Conservation (phyloP, 2,113 vertebrate species). For the Barnardius zonarius region DNA sequence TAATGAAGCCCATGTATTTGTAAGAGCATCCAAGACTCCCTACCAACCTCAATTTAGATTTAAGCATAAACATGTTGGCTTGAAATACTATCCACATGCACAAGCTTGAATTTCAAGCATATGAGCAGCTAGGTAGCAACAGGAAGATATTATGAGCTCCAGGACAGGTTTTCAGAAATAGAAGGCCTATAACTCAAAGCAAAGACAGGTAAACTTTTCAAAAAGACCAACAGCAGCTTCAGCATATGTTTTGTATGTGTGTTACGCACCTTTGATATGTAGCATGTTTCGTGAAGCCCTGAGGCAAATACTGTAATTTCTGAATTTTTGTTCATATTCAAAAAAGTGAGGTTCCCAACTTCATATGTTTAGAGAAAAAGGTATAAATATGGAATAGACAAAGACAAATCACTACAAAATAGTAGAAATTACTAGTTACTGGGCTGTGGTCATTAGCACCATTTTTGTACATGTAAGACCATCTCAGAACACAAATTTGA, state of each 20-base stretch:
- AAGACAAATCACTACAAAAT: not conserved
- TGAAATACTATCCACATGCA: not conserved
- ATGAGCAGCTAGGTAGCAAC: not conserved
- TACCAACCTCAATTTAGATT: not conserved
- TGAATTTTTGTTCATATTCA: not conserved
- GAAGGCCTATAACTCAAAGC: not conserved
- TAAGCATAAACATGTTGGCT: not conserved
- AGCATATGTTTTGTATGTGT: not conserved
- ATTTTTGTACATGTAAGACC: not conserved
- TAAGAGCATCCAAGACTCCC: not conserved
- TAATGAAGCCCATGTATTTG: not conserved
- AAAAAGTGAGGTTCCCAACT: not conserved
- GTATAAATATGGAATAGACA: not conserved
- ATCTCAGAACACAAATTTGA: not conserved
- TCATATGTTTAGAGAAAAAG: not conserved
- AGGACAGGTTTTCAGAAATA: not conserved
- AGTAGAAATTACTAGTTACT: not conserved
- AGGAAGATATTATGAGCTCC: not conserved
- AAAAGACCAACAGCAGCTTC: not conserved
- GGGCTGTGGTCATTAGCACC: not conserved
- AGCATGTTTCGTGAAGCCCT: not conserved
- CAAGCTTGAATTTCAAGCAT: not conserved
- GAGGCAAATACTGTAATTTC: not conserved
- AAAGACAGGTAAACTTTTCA: not conserved
- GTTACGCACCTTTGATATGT: not conserved